phyloP scores from a whole-genome alignment of 1,140 invertebrate genomes.

The Drosophila arizonae region DNA sequence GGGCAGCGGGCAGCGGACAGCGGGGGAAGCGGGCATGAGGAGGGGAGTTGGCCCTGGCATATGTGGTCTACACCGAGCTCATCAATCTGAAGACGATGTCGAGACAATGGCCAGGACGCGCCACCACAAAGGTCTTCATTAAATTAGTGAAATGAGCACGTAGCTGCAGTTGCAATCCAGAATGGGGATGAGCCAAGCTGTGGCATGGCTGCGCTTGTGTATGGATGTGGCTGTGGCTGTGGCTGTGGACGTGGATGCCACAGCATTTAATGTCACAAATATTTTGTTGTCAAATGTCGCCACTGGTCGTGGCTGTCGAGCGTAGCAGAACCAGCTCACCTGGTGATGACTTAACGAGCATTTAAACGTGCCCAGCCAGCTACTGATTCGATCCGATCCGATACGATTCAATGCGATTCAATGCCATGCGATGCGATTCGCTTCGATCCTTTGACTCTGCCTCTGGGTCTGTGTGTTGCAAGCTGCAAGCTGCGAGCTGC shows the following conservation, averaged over 20 bases:
- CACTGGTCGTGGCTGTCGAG: conserved; percentile 34
- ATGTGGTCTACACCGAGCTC: conserved; percentile 46
- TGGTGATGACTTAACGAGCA: conserved; percentile 74
- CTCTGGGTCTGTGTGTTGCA: conserved; percentile 1
- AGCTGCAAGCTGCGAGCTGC: conserved; percentile 13
- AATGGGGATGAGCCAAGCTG: conserved; percentile 5
- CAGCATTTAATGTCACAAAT: conserved; percentile 76
- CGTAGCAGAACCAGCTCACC: conserved; percentile 22
- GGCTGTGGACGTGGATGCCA: neutral
- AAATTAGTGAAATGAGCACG: conserved; percentile 80
- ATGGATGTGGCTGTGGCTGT: neutral
- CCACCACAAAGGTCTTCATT: conserved; percentile 76
- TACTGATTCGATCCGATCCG: neutral
- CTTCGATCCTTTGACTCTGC: conserved; percentile 2
- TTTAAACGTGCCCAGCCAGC: conserved; percentile 36
- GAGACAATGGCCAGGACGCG: conserved; percentile 66
- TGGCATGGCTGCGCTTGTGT: conserved; percentile 10
- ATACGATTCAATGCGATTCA: too few relatives aligned
- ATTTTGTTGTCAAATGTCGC: conserved; percentile 78
- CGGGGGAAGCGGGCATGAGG: too few relatives aligned
- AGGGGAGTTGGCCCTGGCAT: conserved; percentile 18
- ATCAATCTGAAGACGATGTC: conserved; percentile 70
- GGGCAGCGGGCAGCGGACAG: too few relatives aligned
- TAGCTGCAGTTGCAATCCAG: conserved; percentile 35
- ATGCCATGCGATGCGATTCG: conserved; percentile 9